Percentiles rank a stretch among this genome's conserved stretches.
Conservation (phyloP, 1,140 invertebrate genomes). For the Araneus ventricosus region DNA sequence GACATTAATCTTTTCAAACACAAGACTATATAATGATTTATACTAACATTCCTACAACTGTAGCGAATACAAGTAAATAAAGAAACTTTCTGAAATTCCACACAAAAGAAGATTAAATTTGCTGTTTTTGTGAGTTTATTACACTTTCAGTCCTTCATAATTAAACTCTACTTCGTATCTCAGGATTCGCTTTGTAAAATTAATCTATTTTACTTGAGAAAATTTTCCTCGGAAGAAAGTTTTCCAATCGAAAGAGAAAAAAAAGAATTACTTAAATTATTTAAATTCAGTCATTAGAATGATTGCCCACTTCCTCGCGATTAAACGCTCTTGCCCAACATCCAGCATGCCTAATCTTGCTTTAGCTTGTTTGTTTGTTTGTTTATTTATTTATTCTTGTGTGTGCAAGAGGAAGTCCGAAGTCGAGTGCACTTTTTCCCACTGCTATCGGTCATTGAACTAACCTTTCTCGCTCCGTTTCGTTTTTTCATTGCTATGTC, state of each 20-base stretch:
- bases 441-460: constrained; percentile 8
- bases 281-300: not conserved
- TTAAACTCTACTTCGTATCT: not conserved
- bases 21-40: too few relatives aligned
- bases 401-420: not conserved
- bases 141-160: too few relatives aligned
- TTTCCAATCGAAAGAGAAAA: not conserved
- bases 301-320: not conserved
- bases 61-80: too few relatives aligned
- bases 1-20: too few relatives aligned
- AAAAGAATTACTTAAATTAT: not conserved
- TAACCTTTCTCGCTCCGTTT: not conserved
- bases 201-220: not conserved
- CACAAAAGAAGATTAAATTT: too few relatives aligned
- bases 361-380: too few relatives aligned
- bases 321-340: too few relatives aligned
- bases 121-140: too few relatives aligned
- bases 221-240: not conserved
- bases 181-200: not conserved
- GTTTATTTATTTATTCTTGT: too few relatives aligned
- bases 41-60: too few relatives aligned
- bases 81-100: too few relatives aligned
- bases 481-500: constrained; percentile 3
- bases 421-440: not conserved
- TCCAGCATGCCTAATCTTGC: too few relatives aligned